These are phyloP conservation scores for Nomada ruficornis DNA, from an alignment of 2,888 invertebrate genomes.

Conservation along the genomic window DNA sequence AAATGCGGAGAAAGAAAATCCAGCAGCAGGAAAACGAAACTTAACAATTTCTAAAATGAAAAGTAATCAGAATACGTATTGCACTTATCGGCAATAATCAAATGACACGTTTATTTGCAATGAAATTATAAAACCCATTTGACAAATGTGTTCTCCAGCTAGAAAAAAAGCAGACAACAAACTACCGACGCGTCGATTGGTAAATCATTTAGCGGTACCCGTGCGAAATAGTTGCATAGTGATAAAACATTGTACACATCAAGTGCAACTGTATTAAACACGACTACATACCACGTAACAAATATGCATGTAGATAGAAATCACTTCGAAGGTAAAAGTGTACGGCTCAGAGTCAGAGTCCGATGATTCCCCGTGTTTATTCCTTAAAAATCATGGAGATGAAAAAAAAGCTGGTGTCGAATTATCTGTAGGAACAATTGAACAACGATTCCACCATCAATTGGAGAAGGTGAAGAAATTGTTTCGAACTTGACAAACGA, in stretches of 20 bases:
- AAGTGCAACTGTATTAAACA: neutral
- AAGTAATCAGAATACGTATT: too few relatives aligned
- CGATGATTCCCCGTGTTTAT: neutral
- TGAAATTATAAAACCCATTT: neutral
- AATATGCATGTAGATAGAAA: neutral
- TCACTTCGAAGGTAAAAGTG: neutral
- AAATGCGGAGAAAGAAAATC: neutral
- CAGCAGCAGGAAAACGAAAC: neutral
- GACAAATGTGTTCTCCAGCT: neutral
- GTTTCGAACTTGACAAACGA: slow-evolving; percentile 21
- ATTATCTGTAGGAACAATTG: neutral
- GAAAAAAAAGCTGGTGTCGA: too few relatives aligned
- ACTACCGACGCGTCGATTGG: neutral
- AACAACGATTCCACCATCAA: slow-evolving; percentile 5
- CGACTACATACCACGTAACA: neutral
- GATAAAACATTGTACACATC: neutral
- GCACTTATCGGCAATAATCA: neutral
- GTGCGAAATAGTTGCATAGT: neutral
- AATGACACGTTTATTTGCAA: neutral
- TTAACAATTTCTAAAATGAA: too few relatives aligned
- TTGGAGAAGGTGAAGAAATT: slow-evolving; percentile 7
- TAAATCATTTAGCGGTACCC: neutral
- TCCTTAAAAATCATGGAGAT: neutral
- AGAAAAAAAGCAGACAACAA: neutral
- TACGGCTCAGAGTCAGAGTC: neutral